Evolutionary conservation across 2,888 invertebrate genomes (phyloP), one percentile per base, ranked within the genome.

Genomic region (Herminia tarsipennalis): DNA sequence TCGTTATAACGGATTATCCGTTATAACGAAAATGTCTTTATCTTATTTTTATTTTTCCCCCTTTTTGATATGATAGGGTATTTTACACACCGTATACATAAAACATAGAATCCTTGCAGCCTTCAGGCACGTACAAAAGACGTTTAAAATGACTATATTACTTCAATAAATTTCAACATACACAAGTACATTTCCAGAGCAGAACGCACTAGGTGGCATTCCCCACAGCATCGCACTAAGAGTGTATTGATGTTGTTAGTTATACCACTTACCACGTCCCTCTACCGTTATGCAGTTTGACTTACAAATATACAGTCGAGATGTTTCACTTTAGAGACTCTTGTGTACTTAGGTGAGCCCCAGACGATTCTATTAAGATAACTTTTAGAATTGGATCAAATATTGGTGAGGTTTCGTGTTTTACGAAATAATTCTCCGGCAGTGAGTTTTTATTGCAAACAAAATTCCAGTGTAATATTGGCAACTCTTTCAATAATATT

Each of bases 211-310:
- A 84, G 87, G 87, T 86, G 85, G 86, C 76, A 77, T 76, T 73
- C 76, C 70, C 71, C 66, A 58, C 72, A 70, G 66, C 64, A 66
- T 54, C 65, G 56, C 66, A 68, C 73, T 80, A 81, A 83, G 78
- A 84, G 86, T 79, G 73, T 79, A 83, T 84, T 81, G 81, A 81
- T 85, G 80, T 78, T 86, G 83, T 88, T 87, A 76, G 81, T 71
- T 76, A 72, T 79, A 78, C 73, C 86, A 88, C 86, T 88, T 88
- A 84, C 80, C 81, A 77, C 67, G 64, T 70, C 69, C 70, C 70
- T 56, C 62, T 58, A 68, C 86, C 83, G 86, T 84, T 86, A 85
- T 78, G 70, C 75, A 78, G 81, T 82, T 83, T 83, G 81, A 81
- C 81, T 83, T 76, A 83, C 82, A 84, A 83, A 84, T 79, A 83